These are phyloP conservation scores for Chiridota heheva DNA, from an alignment of 35 echinoderm and acorn worm genomes.

Conservation along the genomic window DNA sequence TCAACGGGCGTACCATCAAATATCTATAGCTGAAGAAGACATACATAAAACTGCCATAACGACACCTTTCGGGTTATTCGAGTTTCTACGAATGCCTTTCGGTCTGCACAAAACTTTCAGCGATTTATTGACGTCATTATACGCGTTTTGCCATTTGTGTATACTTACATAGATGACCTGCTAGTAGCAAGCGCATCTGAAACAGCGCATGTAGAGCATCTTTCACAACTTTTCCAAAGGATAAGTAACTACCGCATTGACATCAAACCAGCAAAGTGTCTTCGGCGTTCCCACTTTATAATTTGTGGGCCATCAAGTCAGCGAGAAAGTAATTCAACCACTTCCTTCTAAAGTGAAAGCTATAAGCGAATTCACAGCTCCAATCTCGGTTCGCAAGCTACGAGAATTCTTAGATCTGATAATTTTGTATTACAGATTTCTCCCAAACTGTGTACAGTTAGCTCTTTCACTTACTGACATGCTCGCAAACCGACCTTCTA, in stretches of 20 bases:
- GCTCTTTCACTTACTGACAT: constrained; percentile 23
- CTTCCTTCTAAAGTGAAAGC: constrained; percentile 29
- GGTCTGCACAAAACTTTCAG: constrained; percentile 34
- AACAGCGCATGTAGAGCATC: constrained; percentile 2
- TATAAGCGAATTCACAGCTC: constrained; percentile 9
- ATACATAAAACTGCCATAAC: constrained; percentile 57
- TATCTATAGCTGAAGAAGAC: constrained; percentile 26
- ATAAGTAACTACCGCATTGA: constrained; percentile 29
- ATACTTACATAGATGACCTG: constrained; percentile 43
- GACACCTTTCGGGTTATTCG: constrained; percentile 42
- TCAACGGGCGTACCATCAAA: constrained; percentile 45
- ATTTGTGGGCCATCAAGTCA: constrained; percentile 36
- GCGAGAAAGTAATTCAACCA: constrained; percentile 17
- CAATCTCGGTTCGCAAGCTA: constrained; percentile 1
- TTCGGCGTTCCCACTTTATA: constrained; percentile 25
- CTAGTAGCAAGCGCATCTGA: constrained; percentile 21
- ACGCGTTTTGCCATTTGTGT: constrained; percentile 30
- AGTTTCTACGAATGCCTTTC: constrained; percentile 46
- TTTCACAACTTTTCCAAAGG: constrained; percentile 32
- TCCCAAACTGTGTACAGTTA: constrained; percentile 22
- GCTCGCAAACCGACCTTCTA: neutral
- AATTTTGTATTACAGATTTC: constrained; percentile 48
- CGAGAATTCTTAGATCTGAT: constrained; percentile 41
- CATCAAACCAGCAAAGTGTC: constrained; percentile 39
- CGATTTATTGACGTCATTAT: constrained; percentile 36